A percentile compares a stretch with the other conserved stretches of the same genome.
Conservation (phyloP, 2,113 vertebrate species). For the Sturnus vulgaris region DNA sequence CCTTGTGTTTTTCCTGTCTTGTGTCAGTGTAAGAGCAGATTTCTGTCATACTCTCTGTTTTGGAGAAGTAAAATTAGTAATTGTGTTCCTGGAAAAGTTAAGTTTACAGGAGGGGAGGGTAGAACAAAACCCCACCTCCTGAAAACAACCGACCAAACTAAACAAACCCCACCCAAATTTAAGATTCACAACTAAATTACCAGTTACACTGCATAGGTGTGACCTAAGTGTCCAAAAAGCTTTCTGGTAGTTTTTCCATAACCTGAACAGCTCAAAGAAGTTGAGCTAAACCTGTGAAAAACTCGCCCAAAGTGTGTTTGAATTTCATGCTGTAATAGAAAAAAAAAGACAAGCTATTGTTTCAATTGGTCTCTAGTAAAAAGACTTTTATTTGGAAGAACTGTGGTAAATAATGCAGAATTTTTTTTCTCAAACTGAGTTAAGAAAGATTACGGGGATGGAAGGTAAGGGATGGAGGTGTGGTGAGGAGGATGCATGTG, state of each 20-base stretch:
- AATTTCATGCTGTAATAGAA: not conserved
- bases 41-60: not conserved
- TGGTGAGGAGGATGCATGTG: not conserved
- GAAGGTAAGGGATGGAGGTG: not conserved
- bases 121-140: not conserved
- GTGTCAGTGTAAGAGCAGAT: not conserved
- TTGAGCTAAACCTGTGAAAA: not conserved
- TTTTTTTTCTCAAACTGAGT: not conserved
- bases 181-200: not conserved
- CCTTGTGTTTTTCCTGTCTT: not conserved
- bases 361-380: not conserved
- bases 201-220: not conserved
- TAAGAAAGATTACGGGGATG: not conserved
- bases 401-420: not conserved
- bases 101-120: not conserved
- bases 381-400: not conserved
- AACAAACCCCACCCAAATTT: not conserved
- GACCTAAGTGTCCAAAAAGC: not conserved
- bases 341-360: not conserved
- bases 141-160: not conserved
- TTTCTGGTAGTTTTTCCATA: not conserved
- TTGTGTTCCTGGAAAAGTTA: not conserved
- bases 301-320: not conserved
- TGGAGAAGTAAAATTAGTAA: not conserved
- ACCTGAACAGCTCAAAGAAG: not conserved